Evolutionary conservation across 2,888 invertebrate species (phyloP), one percentile per base, ranked within the genome.

Genomic region (Ypsolopha sequella): DNA sequence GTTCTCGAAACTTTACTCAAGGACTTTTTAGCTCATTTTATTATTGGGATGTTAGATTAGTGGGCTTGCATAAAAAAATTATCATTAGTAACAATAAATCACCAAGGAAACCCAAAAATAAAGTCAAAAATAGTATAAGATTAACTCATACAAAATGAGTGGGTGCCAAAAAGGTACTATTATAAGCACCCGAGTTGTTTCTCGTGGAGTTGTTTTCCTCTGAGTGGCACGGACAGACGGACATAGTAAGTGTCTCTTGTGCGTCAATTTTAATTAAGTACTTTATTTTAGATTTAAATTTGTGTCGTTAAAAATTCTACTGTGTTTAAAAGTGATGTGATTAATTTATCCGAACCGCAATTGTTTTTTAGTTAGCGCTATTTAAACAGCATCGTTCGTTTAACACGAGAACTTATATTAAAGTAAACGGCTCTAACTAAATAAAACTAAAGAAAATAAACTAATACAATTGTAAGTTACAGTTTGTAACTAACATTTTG

Each of bases 121-220:
- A 24, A 24, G 24, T 24, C 2, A 24, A 24, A 24, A 24, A 24
- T 24, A 24, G 24, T 24, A 3, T 24, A 24, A 24, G 4, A 2
- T 24, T 2, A 24, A 24, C 24, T 24, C 24, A 24, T 24, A 49
- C 49, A 24, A 14, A 10, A 1, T n/a, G 77, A 80, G 85, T 84
- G 76, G 84, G 85, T 73, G 81, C 65, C 24, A 24, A 36, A 51
- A 52, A 48, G 51, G 55, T 39, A 34, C 55, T 53, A 64, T 68
- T 84, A 84, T 82, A 84, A 84, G 81, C 80, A 68, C 62, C 55
- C 58, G 54, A 60, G 58, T 54, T 61, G 56, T 54, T 61, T 57
- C 55, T 54, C 59, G 51, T 58, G 60, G 62, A 43, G 60, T 70
- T 73, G 81, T 72, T 76, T 76, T 79, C 71, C 70, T 73, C 76